A percentile compares a stretch with the other conserved stretches of the same genome.
These are phyloP conservation scores for Antedon mediterranea DNA, from an alignment of 53 echinoderm and acorn worm genomes.

Conservation along the genomic window DNA sequence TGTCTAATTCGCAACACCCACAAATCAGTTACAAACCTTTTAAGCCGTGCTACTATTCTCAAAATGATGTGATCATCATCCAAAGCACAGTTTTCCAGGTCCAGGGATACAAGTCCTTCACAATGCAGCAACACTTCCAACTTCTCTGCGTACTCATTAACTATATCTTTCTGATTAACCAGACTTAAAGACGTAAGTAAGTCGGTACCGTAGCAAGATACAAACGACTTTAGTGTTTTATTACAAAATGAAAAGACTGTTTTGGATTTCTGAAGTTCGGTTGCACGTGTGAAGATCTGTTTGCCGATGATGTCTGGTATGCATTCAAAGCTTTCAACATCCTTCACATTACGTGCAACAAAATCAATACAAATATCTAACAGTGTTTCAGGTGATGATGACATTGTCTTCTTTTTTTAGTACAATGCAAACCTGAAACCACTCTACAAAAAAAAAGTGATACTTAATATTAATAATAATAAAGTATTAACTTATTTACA, in stretches of 20 bases:
- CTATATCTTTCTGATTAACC: not conserved
- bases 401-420: not conserved
- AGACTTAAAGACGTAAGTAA: not conserved
- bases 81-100: not conserved
- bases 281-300: not conserved
- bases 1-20: too few relatives aligned
- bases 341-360: not conserved
- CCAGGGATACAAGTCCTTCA: not conserved
- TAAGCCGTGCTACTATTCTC: not conserved
- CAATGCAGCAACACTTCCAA: not conserved
- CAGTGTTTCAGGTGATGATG: not conserved
- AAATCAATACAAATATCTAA: not conserved
- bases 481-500: too few relatives aligned
- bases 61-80: not conserved
- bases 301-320: not conserved
- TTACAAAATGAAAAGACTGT: not conserved
- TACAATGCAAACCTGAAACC: too few relatives aligned
- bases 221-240: not conserved
- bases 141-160: not conserved
- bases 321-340: not conserved
- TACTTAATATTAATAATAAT: too few relatives aligned
- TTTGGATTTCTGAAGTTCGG: not conserved
- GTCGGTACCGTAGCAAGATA: not conserved
- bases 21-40: not conserved
- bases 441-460: too few relatives aligned